These are phyloP conservation scores for Camelus bactrianus DNA, from an alignment of 2,113 vertebrate species.

Conservation along the genomic window DNA sequence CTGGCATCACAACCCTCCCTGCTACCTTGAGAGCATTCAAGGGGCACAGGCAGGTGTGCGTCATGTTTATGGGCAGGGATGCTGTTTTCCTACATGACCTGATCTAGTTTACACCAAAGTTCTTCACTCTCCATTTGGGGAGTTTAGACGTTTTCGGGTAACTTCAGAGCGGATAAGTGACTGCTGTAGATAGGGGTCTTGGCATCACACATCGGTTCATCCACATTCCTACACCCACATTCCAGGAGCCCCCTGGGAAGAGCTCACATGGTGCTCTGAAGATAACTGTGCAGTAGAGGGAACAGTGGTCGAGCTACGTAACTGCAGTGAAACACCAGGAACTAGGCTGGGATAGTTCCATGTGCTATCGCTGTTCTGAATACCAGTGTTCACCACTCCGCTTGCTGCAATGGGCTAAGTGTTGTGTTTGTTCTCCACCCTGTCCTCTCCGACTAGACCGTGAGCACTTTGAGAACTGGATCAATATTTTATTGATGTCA, in stretches of 20 bases:
- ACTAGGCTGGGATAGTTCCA: not conserved
- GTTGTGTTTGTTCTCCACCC: not conserved
- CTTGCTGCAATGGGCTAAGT: not conserved
- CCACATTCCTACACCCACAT: not conserved
- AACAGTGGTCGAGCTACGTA: not conserved
- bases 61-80: not conserved
- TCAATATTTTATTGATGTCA: not conserved
- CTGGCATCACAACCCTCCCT: not conserved
- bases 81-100: not conserved
- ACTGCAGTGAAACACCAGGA: not conserved
- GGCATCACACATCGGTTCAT: not conserved
- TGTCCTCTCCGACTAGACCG: not conserved
- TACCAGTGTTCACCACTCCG: not conserved
- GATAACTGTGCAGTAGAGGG: not conserved
- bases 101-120: not conserved
- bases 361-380: not conserved
- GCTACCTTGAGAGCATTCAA: not conserved
- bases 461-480: not conserved
- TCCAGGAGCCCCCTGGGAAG: not conserved
- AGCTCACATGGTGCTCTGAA: not conserved
- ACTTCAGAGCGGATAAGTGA: not conserved
- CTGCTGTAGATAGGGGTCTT: not conserved
- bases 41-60: accelerated
- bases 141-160: not conserved
- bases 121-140: not conserved